Evolutionary conservation across 2,888 invertebrate genomes (phyloP).

Genomic region (Coenonympha arcania): DNA sequence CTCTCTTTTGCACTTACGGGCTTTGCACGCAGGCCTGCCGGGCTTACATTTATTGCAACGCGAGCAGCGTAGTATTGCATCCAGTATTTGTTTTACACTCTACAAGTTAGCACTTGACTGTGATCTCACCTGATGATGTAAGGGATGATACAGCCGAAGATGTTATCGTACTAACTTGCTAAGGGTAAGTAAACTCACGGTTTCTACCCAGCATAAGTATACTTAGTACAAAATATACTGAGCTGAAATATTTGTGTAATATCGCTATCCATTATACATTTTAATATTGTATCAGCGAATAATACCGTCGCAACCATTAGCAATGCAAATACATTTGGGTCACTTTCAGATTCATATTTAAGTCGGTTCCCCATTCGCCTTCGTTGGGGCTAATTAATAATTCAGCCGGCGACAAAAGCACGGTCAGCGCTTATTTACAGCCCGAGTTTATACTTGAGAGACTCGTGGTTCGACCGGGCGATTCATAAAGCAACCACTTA

Average conservation of each 20-base stretch:
- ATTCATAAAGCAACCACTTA: not conserved
- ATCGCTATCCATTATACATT: not conserved
- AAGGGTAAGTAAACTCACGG: too few species aligned
- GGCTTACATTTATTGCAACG: too few species aligned
- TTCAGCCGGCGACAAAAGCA: conserved; percentile 24
- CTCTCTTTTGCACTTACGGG: too few species aligned
- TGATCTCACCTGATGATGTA: too few species aligned
- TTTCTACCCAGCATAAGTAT: too few species aligned
- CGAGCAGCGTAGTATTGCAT: too few species aligned
- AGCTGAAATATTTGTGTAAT: not conserved
- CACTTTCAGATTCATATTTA: conserved; percentile 26
- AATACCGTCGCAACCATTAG: conserved; percentile 18
- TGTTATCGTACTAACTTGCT: too few species aligned
- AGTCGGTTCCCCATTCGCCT: conserved; percentile 22
- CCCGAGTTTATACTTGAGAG: conserved; percentile 14
- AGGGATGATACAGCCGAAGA: too few species aligned
- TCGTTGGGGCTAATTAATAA: conserved; percentile 25
- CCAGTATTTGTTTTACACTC: too few species aligned
- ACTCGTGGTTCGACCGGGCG: not conserved
- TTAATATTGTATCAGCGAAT: conserved; percentile 18
- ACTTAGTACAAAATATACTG: too few species aligned
- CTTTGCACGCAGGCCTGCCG: too few species aligned
- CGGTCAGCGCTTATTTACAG: conserved; percentile 24
- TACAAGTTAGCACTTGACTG: too few species aligned
- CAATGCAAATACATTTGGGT: conserved; percentile 27